These are phyloP conservation scores for Procambarus clarkii DNA, from an alignment of 1,140 invertebrate species.

Conservation along the genomic window DNA sequence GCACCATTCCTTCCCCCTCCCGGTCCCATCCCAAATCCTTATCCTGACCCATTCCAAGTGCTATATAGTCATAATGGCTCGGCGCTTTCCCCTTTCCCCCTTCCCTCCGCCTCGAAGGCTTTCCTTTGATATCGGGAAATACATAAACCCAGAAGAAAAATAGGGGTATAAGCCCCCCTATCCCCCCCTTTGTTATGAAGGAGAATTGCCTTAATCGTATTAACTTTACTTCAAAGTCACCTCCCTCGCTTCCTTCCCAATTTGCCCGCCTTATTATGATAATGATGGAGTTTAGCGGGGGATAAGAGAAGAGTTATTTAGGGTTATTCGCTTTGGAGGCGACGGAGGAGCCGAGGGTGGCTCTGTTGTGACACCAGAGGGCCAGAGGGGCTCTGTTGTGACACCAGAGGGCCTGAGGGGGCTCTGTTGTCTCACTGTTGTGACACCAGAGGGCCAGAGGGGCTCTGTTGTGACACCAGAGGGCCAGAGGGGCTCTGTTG, in stretches of 20 bases:
- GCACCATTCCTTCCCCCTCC: too few relatives aligned
- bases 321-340: background rate
- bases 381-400: background rate
- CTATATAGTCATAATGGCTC: too few relatives aligned
- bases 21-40: too few relatives aligned
- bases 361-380: background rate
- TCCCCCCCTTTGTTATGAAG: background rate
- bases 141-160: too few relatives aligned
- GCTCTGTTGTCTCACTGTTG: background rate
- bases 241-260: background rate
- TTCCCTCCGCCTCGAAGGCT: too few relatives aligned
- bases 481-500: too few relatives aligned
- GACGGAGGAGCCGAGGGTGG: background rate
- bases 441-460: too few relatives aligned
- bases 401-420: background rate
- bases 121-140: too few relatives aligned
- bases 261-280: background rate
- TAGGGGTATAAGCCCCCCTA: too few relatives aligned
- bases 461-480: too few relatives aligned
- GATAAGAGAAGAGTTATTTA: background rate
- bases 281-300: background rate
- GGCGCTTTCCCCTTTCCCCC: too few relatives aligned
- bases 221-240: background rate
- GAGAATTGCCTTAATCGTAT: conserved; percentile 4
- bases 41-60: too few relatives aligned